These are phyloP conservation scores for Catonia carolina DNA, from an alignment of 2,888 invertebrate species.

Conservation along the genomic window DNA sequence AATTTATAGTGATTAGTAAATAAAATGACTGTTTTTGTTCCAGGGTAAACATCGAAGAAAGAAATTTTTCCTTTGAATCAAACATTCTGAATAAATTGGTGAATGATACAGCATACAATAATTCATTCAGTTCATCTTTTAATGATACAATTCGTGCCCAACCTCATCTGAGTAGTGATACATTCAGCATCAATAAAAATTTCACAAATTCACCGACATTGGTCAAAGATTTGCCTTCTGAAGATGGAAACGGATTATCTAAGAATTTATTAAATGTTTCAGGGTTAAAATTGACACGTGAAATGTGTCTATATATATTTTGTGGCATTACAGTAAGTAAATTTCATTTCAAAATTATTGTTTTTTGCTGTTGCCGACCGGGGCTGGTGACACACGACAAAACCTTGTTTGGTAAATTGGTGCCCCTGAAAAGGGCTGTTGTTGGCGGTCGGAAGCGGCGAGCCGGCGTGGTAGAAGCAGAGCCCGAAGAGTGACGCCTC, in stretches of 20 bases:
- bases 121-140: no score
- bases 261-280: not conserved
- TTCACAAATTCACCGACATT: not conserved
- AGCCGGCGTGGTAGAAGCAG: no score
- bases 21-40: no score
- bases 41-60: slow-evolving; percentile 54
- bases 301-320: not conserved
- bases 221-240: not conserved
- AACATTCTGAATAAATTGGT: not conserved
- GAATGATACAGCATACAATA: not conserved
- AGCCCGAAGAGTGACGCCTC: no score
- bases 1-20: no score
- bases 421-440: no score
- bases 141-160: not conserved
- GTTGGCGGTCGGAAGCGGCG: no score
- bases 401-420: no score
- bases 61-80: not conserved
- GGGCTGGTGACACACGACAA: no score
- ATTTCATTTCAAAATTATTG: not conserved
- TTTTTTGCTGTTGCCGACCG: no score
- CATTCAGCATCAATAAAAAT: not conserved
- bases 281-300: not conserved
- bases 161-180: not conserved
- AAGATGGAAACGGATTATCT: not conserved
- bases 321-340: not conserved